Base-by-base conservation (phyloP, 2,113 vertebrate species). In the Australoheros scitulus region DNA sequence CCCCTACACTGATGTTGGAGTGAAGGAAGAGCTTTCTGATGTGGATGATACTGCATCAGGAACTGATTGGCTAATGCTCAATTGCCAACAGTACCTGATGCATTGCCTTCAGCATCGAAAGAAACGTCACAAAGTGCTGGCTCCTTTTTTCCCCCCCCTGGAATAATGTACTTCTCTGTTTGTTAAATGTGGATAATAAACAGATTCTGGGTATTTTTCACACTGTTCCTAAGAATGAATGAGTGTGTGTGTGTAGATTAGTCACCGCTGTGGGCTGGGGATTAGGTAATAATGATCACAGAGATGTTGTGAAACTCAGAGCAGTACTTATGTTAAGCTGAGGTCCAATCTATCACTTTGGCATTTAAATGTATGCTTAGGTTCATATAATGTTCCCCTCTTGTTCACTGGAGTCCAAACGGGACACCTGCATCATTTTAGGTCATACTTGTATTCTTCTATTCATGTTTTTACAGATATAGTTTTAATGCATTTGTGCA, bases 31-130 rank as follows among this genome's bases (percentile, higher is more conserved):
- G 72, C 94, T 87, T 96, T 98, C 96, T 97, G 97, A 97, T 98
- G 98, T 96, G 93, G 97, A 95, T 96, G 97, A 96, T 99, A 99
- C 97, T 99, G 98, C 98, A 99, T 99, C 97, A 99, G 97, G 97
- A 99, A 99, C 97, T 99, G 98, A 99, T 97, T 97, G 98, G 97
- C 97, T 96, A 95, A 96, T 94, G 89, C 94, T 94, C 78, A 72
- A 85, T 86, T 89, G 95, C 96, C 97, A 97, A 97, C 98, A 97
- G 97, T 96, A 96, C 97, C 95, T 98, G 97, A 98, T 99, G 98
- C 98, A 98, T 96, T 98, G 95, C 97, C 98, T 97, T 98, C 97
- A 98, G 97, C 97, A 97, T 99, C 96, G 96, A 98, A 97, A 96
- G 96, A 93, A 96, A 90, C 97, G 38, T 90, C 97, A 89, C 9